Evolutionary conservation across 2,113 vertebrate species (phyloP).

Genomic region (Mustela lutreola): DNA sequence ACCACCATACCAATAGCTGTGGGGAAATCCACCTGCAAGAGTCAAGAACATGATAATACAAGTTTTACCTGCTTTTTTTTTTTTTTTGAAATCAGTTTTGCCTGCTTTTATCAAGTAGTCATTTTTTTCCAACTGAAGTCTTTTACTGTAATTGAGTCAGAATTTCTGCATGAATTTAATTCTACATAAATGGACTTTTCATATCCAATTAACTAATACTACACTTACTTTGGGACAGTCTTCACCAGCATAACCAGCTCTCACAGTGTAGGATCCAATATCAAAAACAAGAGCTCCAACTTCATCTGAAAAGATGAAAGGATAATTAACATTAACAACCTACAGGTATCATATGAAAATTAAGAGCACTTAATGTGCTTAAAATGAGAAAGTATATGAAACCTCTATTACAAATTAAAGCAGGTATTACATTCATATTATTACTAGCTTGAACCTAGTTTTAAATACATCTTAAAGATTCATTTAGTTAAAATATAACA

Average conservation of each 20-base stretch:
- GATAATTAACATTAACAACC: neutral
- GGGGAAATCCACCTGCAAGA: slow-evolving; percentile 96
- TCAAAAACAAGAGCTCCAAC: slow-evolving; percentile 99
- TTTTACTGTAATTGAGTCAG: neutral
- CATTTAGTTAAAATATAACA: slow-evolving; percentile 60
- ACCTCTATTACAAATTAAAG: slow-evolving; percentile 31
- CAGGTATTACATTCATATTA: neutral
- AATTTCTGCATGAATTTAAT: slow-evolving; percentile 17
- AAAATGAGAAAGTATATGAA: slow-evolving; percentile 31
- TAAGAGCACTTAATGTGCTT: neutral
- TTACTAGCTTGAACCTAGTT: slow-evolving; percentile 27
- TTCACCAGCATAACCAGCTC: slow-evolving; percentile 98
- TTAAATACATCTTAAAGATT: slow-evolving; percentile 39
- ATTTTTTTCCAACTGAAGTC: neutral
- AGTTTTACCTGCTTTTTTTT: neutral
- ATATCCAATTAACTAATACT: neutral
- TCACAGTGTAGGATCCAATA: slow-evolving; percentile 98
- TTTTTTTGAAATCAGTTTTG: neutral
- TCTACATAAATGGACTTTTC: neutral
- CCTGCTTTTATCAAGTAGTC: neutral
- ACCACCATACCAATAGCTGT: slow-evolving; percentile 97
- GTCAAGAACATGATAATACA: neutral
- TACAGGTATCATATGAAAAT: slow-evolving; percentile 23
- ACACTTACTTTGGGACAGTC: slow-evolving; percentile 97
- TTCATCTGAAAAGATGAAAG: slow-evolving; percentile 92